phyloP scores from a whole-genome alignment of 1,140 invertebrate genomes.

The Macrosteles quadrilineatus region DNA sequence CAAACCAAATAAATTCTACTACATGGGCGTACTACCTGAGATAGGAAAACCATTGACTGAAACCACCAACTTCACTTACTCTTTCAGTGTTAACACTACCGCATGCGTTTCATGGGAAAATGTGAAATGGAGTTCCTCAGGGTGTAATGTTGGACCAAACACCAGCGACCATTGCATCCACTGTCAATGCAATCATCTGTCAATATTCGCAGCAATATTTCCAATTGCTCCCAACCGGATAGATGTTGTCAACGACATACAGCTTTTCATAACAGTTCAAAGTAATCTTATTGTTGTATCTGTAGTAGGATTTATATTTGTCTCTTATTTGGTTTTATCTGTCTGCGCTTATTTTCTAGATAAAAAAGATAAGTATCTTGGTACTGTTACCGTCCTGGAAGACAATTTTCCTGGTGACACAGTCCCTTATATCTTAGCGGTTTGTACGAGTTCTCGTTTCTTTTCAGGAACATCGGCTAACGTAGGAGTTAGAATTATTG shows the following conservation, averaged over 20 bases:
- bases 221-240: neutral
- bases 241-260: neutral
- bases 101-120: neutral
- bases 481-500: too few relatives aligned
- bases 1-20: neutral
- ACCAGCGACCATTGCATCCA: neutral
- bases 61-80: neutral
- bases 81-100: neutral
- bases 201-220: neutral
- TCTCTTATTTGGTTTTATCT: neutral
- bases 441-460: too few relatives aligned
- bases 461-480: too few relatives aligned
- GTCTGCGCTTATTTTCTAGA: neutral
- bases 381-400: neutral
- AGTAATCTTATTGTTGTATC: neutral
- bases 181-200: conserved; percentile 6
- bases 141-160: neutral
- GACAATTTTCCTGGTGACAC: neutral
- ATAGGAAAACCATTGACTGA: neutral
- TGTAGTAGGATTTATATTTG: neutral
- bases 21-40: neutral
- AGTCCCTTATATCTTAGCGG: too few relatives aligned
- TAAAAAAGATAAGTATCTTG: neutral
- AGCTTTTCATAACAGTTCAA: neutral
- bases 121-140: neutral